Conservation (phyloP, 2,888 invertebrate genomes). For the Helobdella robusta region DNA sequence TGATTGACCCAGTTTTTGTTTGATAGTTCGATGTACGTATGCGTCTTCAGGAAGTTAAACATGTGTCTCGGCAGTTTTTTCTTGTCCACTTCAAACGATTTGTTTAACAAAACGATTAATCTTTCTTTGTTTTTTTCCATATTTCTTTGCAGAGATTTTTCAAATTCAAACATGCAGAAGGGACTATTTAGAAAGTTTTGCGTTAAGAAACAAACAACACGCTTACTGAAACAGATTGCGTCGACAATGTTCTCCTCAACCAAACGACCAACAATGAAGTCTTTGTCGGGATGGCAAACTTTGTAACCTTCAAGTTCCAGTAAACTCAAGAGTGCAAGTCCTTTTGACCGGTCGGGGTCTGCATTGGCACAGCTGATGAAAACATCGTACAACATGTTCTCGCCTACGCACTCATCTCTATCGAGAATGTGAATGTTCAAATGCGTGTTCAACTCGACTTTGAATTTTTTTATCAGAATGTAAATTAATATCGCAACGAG, state of each 20-base stretch:
- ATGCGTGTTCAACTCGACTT: slow-evolving; percentile 24
- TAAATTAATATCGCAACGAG: not conserved
- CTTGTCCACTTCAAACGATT: not conserved
- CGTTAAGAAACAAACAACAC: slow-evolving; percentile 35
- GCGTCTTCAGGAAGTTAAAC: not conserved
- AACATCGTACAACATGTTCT: slow-evolving; percentile 34
- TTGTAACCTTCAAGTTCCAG: slow-evolving; percentile 33
- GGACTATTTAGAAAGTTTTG: slow-evolving; percentile 33
- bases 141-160: slow-evolving; percentile 32
- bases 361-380: slow-evolving; percentile 37
- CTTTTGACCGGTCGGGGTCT: slow-evolving; percentile 31
- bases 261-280: slow-evolving; percentile 35
- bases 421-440: slow-evolving; percentile 29
- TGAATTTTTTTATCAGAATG: not conserved
- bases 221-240: slow-evolving; percentile 35
- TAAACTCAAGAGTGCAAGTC: slow-evolving; percentile 20
- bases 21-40: not conserved
- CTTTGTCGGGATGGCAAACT: slow-evolving; percentile 35
- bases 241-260: slow-evolving; percentile 36
- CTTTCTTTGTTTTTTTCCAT: slow-evolving; percentile 11
- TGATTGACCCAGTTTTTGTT: not conserved
- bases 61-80: not conserved
- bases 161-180: slow-evolving; percentile 38
- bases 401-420: slow-evolving; percentile 28
- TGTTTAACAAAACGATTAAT: slow-evolving; percentile 20